Evolutionary conservation across 2,113 vertebrate genomes (phyloP).

Genomic region (Campylomormyrus tamandua): DNA sequence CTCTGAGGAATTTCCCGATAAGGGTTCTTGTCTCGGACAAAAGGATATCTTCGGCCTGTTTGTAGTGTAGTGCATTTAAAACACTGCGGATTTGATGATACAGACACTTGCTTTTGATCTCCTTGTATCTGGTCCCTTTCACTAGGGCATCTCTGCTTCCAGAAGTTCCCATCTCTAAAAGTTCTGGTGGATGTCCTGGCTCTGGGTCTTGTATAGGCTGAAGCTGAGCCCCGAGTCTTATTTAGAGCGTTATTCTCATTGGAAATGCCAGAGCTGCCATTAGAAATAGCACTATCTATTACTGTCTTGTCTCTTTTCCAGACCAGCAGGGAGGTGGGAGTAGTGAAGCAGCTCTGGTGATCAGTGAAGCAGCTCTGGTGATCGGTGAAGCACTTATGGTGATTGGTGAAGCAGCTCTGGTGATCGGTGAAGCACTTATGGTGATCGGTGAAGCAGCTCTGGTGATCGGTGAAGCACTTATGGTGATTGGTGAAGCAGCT

Average conservation of each 20-base stretch:
- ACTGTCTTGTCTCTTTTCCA: background rate
- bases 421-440: background rate
- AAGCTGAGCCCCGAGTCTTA: background rate
- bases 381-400: background rate
- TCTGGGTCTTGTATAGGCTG: background rate
- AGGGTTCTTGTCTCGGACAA: background rate
- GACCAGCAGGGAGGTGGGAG: conserved; percentile 6
- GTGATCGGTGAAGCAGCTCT: background rate
- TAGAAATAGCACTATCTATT: background rate
- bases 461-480: conserved; percentile 13
- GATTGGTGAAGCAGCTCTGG: background rate
- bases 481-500: too few relatives aligned
- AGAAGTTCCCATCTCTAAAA: background rate
- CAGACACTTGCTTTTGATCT: background rate
- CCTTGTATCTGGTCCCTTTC: background rate
- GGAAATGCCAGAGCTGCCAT: background rate
- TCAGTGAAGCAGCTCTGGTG: background rate
- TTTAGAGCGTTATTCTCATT: background rate
- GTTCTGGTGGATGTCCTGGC: background rate
- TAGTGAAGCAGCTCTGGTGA: background rate
- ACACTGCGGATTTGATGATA: background rate
- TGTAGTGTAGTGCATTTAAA: background rate
- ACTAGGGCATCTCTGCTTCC: background rate
- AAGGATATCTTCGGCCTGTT: conserved; percentile 7
- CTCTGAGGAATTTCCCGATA: conserved; percentile 26